Percentiles rank a stretch among this genome's conserved stretches.
These are phyloP conservation scores for Choristoneura fumiferana DNA, from an alignment of 1,140 invertebrate genomes.

Conservation along the genomic window DNA sequence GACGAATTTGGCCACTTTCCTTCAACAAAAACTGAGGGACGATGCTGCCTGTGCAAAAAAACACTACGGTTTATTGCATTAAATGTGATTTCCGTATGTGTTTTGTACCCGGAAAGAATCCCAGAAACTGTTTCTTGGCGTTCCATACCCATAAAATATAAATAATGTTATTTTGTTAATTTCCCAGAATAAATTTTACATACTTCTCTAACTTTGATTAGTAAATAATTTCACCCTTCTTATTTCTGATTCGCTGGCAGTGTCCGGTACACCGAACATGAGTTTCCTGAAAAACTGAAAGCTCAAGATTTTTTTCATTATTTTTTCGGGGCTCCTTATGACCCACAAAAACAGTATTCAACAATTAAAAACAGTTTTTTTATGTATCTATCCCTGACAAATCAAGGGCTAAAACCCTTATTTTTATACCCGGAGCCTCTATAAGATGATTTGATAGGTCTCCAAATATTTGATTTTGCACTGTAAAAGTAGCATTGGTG, in stretches of 20 bases:
- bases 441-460: too few species aligned
- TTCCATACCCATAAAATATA: background rate
- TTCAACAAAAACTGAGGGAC: background rate
- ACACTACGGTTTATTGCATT: background rate
- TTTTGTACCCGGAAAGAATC: background rate
- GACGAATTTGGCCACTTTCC: background rate
- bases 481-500: too few species aligned
- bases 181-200: background rate
- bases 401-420: too few species aligned
- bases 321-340: background rate
- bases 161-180: background rate
- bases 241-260: background rate
- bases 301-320: slow-evolving; percentile 8
- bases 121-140: background rate
- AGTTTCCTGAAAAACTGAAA: background rate
- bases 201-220: background rate
- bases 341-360: too few species aligned
- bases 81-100: background rate
- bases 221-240: background rate
- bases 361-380: too few species aligned
- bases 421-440: too few species aligned
- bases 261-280: background rate
- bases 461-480: too few species aligned
- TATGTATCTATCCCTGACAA: too few species aligned
- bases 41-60: background rate